These are phyloP conservation scores for Halictus ligatus DNA, from an alignment of 2,888 invertebrate genomes.

Conservation along the genomic window DNA sequence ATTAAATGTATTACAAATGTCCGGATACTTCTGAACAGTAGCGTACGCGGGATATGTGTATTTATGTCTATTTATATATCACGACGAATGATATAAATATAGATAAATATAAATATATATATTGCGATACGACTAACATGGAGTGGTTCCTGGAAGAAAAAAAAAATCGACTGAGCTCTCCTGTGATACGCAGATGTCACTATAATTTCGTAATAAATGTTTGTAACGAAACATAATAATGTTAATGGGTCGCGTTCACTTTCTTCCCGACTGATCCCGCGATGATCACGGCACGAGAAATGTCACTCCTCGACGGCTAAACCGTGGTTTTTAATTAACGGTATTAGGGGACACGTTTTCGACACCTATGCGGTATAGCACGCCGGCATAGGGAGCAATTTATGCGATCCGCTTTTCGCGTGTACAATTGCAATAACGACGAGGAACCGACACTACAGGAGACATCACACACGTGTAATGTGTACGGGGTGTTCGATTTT, in stretches of 20 bases:
- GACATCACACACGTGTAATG: neutral
- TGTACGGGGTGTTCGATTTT: neutral
- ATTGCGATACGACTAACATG: constrained; percentile 44
- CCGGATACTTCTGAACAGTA: neutral
- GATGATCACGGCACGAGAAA: constrained; percentile 25
- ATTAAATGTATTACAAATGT: neutral
- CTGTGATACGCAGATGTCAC: constrained; percentile 76
- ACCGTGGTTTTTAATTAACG: constrained; percentile 22
- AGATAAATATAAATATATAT: constrained; percentile 8
- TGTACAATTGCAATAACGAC: constrained; percentile 43
- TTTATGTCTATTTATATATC: constrained; percentile 4
- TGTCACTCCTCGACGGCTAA: constrained; percentile 17
- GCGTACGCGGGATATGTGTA: neutral
- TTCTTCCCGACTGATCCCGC: constrained; percentile 64
- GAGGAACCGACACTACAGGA: constrained; percentile 3
- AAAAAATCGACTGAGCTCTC: constrained; percentile 75
- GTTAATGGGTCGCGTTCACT: constrained; percentile 61
- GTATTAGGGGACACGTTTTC: constrained; percentile 13
- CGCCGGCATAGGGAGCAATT: neutral
- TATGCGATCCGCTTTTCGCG: constrained; percentile 48
- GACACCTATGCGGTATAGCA: constrained; percentile 33
- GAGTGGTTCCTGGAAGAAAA: constrained; percentile 66
- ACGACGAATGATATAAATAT: neutral
- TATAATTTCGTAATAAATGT: constrained; percentile 74
- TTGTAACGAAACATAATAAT: constrained; percentile 66